Percentiles rank a stretch among this genome's conserved stretches.
These are phyloP conservation scores for Sarcophaga variegata DNA, from an alignment of 2,888 invertebrate genomes.

Conservation along the genomic window DNA sequence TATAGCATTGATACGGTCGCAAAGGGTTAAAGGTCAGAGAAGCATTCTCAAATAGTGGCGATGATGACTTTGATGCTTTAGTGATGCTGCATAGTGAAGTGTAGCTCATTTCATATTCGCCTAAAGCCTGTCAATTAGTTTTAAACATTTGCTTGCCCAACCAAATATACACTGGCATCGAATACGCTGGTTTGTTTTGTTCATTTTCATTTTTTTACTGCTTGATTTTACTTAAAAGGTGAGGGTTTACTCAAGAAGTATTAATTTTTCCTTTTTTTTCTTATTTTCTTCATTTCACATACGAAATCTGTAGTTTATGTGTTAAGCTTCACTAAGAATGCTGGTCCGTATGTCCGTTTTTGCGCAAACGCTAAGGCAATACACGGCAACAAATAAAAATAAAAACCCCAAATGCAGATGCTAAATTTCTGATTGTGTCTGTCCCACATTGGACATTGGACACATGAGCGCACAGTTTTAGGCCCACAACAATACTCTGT, in stretches of 20 bases:
- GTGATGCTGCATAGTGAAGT: neutral
- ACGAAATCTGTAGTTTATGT: constrained; percentile 68
- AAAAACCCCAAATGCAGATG: constrained; percentile 66
- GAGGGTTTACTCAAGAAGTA: constrained; percentile 76
- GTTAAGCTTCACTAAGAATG: constrained; percentile 69
- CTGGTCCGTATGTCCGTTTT: constrained; percentile 60
- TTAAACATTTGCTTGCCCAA: neutral
- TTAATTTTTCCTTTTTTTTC: constrained; percentile 63
- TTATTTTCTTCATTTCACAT: constrained; percentile 24
- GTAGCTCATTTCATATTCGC: constrained; percentile 1
- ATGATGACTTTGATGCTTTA: too few relatives aligned
- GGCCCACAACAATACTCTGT: constrained; percentile 48
- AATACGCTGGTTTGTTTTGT: constrained; percentile 12
- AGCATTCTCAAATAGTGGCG: too few relatives aligned
- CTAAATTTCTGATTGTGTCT: constrained; percentile 70
- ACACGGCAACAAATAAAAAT: constrained; percentile 1
- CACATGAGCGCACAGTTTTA: neutral
- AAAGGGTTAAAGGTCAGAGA: too few relatives aligned
- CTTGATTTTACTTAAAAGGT: constrained; percentile 70
- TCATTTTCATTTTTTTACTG: constrained; percentile 28
- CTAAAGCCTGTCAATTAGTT: neutral
- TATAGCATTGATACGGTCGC: too few relatives aligned
- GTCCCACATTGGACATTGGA: constrained; percentile 70
- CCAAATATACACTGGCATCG: constrained; percentile 12
- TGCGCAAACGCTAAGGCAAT: neutral